Evolutionary conservation across 1,140 invertebrate genomes (phyloP).

Genomic region (Eufriesea mexicana): DNA sequence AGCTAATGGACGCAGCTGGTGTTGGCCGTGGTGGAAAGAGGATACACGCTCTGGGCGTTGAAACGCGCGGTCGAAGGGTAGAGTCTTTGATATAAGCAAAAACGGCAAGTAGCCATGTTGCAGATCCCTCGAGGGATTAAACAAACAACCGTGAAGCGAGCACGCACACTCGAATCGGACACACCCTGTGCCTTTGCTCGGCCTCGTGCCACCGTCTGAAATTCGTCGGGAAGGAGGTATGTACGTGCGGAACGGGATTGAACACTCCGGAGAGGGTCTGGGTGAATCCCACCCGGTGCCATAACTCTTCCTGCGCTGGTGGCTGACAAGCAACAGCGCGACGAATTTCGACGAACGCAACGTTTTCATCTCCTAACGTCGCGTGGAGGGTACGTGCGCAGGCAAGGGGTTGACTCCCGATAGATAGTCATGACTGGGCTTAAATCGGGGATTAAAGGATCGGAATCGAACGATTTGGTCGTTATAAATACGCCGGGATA

Average conservation of each 20-base stretch:
- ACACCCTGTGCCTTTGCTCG: conserved; percentile 51
- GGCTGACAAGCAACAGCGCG: background rate
- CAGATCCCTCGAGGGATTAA: conserved; percentile 54
- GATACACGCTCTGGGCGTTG: too few species aligned
- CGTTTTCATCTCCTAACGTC: background rate
- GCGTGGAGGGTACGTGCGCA: background rate
- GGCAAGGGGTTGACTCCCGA: too few species aligned
- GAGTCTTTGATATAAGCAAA: conserved; percentile 43
- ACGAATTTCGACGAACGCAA: background rate
- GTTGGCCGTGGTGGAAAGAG: too few species aligned
- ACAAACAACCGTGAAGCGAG: conserved; percentile 53
- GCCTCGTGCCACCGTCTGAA: conserved; percentile 19
- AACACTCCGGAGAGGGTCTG: background rate
- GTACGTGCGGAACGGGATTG: background rate
- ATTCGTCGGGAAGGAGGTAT: conserved; percentile 33
- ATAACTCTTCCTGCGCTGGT: conserved; percentile 28
- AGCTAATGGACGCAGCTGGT: too few species aligned
- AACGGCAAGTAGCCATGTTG: conserved; percentile 49
- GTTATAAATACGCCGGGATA: too few species aligned
- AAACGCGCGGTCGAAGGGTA: background rate
- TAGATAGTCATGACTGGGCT: too few species aligned
- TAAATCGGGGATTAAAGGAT: too few species aligned
- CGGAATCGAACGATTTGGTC: too few species aligned
- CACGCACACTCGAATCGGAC: conserved; percentile 62
- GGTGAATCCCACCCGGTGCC: conserved; percentile 36